Evolutionary conservation across 2,113 vertebrate genomes (phyloP).

Genomic region (Oreotrochilus melanogaster): DNA sequence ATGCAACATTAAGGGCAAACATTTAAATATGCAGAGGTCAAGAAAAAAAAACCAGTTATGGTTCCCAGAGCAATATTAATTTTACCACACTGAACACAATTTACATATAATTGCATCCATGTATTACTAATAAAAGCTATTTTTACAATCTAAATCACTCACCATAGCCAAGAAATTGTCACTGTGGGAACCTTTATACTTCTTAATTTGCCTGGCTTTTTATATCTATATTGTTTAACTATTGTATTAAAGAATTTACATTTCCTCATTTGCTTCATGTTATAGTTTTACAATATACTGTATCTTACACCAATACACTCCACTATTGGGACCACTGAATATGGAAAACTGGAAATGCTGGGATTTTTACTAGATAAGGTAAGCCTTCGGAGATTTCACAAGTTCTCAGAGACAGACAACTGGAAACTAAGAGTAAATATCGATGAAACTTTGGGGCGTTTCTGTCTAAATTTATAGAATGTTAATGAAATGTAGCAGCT

Average conservation of each 20-base stretch:
- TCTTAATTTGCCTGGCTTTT: not conserved
- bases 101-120: not conserved
- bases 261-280: not conserved
- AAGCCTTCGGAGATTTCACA: conserved; percentile 19
- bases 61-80: not conserved
- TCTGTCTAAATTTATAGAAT: not conserved
- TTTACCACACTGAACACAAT: not conserved
- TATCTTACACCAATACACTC: not conserved
- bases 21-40: not conserved
- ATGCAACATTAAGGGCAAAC: not conserved
- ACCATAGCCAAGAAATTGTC: not conserved
- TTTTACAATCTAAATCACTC: not conserved
- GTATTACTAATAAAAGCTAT: not conserved
- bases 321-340: not conserved
- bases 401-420: conserved; percentile 22
- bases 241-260: not conserved
- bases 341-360: not conserved
- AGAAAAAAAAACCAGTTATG: not conserved
- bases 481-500: not conserved
- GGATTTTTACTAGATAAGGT: not conserved
- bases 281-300: not conserved
- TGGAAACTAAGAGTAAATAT: not conserved
- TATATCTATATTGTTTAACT: not conserved
- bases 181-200: not conserved
- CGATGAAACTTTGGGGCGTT: not conserved